Evolutionary conservation across 2,888 invertebrate genomes (phyloP), one percentile per base, ranked within the genome.

Genomic region (Tenodera sinensis): DNA sequence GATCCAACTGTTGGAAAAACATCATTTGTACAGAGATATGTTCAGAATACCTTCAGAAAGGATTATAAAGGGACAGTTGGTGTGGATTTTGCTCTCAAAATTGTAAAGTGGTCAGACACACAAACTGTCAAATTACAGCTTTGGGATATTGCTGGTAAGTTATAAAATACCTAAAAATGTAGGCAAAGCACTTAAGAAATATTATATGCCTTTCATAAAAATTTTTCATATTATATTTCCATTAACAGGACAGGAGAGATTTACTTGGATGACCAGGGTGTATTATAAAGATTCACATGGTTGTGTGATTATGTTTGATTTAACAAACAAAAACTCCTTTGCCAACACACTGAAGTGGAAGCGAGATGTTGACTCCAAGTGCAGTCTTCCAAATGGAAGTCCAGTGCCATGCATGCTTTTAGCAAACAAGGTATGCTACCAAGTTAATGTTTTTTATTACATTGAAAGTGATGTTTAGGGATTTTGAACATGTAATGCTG

Each of bases 241-340:
- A 47, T 47, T 54, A 86, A 89, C 28, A 95, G 95, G 95, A 88
- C 95, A 95, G 92, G 95, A 95, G 91, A 92, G 95, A 90, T 95
- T 95, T 91, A 94, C 95, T 2, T 95, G 95, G 93, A 95, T 95
- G 95, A 95, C 95, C 0, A 91, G 95, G 88, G 95, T 95, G 0
- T 95, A 95, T 91, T 95, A 95, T 92, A 94, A 95, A 91, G 95
- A 95, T 91, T 94, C 95, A 91, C 93, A 94, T 93, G 93, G 94
- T 25, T 94, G 94, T 91, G 93, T 94, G 83, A 93, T 94, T 85
- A 95, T 95, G 92, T 95, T 95, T 91, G 95, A 95, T 92, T 93
- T 95, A 14, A 94, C 94, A 34, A 93, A 94, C 91, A 93, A 94
- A 88, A 94, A 94, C 88, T 94, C 95, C 15, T 95, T 95, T 92